A percentile compares a stretch with the other conserved stretches of the same genome.
Conservation (phyloP, 2,797 vertebrate genomes). For the Girardinus metallicus region DNA sequence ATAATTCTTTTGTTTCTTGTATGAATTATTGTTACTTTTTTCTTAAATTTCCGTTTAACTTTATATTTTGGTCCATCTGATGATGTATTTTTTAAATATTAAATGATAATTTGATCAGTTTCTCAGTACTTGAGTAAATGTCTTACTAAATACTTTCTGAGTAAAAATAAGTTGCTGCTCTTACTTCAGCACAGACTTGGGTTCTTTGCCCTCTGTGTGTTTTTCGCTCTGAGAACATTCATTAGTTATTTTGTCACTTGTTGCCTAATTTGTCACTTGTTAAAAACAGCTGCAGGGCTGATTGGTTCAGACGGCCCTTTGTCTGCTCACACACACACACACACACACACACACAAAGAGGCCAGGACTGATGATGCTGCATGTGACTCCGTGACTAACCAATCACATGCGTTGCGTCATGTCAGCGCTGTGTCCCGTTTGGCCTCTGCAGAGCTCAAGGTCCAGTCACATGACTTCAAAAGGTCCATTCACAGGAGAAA, state of each 20-base stretch:
- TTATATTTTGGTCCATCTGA: too few species aligned
- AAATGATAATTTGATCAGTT: too few species aligned
- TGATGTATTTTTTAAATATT: too few species aligned
- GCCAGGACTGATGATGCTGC: conserved; percentile 43
- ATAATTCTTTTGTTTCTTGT: too few species aligned
- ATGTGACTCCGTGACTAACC: conserved; percentile 66
- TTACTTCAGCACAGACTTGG: too few species aligned
- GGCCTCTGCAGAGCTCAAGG: background rate
- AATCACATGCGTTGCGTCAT: conserved; percentile 59
- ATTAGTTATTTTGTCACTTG: background rate
- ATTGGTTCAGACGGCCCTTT: conserved; percentile 14
- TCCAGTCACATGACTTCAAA: background rate
- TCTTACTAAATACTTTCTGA: too few species aligned
- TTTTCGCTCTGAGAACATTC: background rate
- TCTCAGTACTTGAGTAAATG: too few species aligned
- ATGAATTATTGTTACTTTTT: too few species aligned
- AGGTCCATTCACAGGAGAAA: background rate
- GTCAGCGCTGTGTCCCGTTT: conserved; percentile 18
- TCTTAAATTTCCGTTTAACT: too few species aligned
- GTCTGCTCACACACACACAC: conserved; percentile 5
- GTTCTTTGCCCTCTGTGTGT: too few species aligned
- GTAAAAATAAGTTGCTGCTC: too few species aligned
- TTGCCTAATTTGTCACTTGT: background rate
- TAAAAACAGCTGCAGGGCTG: conserved; percentile 41
- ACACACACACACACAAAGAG: conserved; percentile 30